Evolutionary conservation across 2,113 vertebrate genomes (phyloP).

Genomic region (Ophiodon elongatus): DNA sequence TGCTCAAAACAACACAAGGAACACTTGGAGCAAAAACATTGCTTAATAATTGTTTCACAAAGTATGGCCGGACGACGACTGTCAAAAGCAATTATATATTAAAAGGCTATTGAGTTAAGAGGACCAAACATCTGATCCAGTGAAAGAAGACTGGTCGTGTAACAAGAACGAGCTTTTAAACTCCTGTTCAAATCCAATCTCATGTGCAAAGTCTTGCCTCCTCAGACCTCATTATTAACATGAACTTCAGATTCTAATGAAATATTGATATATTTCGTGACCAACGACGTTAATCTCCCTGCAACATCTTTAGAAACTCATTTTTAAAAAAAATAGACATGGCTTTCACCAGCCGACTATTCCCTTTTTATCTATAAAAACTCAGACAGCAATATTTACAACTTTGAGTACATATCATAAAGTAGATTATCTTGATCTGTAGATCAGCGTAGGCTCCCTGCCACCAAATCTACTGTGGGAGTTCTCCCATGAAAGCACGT

Average conservation of each 20-base stretch:
- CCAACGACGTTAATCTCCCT: conserved; percentile 65
- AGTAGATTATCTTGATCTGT: conserved; percentile 58
- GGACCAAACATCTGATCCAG: conserved; percentile 56
- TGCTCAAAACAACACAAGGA: conserved; percentile 81
- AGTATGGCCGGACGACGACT: conserved; percentile 62
- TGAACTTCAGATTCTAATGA: conserved; percentile 39
- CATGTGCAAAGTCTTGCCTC: conserved; percentile 71
- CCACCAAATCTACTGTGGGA: conserved; percentile 45
- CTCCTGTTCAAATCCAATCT: conserved; percentile 69
- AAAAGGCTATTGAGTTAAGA: conserved; percentile 65
- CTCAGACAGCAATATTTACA: conserved; percentile 81
- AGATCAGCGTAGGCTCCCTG: conserved; percentile 49
- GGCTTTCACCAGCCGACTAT: conserved; percentile 78
- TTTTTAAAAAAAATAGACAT: conserved; percentile 86
- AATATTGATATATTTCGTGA: conserved; percentile 48
- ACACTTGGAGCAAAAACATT: conserved; percentile 79
- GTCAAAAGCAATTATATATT: conserved; percentile 69
- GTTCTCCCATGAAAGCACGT: conserved; percentile 52
- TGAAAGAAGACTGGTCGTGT: conserved; percentile 60
- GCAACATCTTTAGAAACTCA: conserved; percentile 79
- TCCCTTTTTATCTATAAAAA: conserved; percentile 84
- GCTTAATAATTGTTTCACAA: conserved; percentile 67
- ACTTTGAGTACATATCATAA: conserved; percentile 60
- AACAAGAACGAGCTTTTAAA: conserved; percentile 47
- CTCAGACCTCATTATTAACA: conserved; percentile 21